Conservation (phyloP, 2,797 vertebrate species). For the Florisuga fusca region DNA sequence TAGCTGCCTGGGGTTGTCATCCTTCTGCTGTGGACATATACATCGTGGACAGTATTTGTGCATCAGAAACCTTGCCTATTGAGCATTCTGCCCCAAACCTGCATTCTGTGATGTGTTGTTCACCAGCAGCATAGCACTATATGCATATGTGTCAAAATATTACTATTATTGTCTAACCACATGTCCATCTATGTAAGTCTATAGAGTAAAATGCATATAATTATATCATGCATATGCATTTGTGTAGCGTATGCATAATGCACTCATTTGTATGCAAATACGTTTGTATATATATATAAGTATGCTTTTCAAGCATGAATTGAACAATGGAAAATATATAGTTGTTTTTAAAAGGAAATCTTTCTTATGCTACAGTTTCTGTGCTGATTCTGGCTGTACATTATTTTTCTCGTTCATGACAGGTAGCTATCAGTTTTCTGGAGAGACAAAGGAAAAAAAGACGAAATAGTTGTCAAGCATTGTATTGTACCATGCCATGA, state of each 20-base stretch:
- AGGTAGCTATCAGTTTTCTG: conserved; percentile 58
- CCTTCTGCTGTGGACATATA: not conserved
- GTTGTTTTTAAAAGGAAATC: not conserved
- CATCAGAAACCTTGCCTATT: not conserved
- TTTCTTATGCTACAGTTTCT: not conserved
- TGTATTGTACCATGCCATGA: conserved; percentile 1
- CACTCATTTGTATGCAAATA: conserved; percentile 27
- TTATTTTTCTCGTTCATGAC: not conserved
- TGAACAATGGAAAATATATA: not conserved
- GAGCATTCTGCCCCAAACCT: not conserved
- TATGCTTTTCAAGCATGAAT: not conserved
- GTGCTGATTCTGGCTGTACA: not conserved
- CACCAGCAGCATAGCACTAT: not conserved
- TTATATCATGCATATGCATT: not conserved
- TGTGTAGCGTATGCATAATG: not conserved
- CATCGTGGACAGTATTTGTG: accelerated
- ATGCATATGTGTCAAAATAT: not conserved
- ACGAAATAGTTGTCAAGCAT: conserved; percentile 27
- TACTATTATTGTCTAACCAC: not conserved
- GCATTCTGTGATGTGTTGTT: not conserved
- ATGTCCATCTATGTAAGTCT: not conserved
- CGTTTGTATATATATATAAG: not conserved
- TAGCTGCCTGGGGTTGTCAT: accelerated
- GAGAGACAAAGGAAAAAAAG: conserved; percentile 44
- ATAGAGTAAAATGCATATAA: not conserved